Conservation (phyloP, 2,797 vertebrate genomes). For the Leptodactylus fallax region DNA sequence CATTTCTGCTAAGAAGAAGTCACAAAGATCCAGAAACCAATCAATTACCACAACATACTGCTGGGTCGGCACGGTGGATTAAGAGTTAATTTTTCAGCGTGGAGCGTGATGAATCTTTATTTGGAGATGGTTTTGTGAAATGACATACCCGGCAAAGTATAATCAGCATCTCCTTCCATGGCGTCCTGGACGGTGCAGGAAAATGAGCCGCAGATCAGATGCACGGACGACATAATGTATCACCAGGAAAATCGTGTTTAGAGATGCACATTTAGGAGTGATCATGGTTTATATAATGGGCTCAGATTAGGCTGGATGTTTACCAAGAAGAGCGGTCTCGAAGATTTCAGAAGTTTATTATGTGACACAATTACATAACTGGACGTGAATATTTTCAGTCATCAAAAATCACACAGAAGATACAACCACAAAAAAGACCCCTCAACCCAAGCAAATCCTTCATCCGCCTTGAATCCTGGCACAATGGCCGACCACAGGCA, state of each 20-base stretch:
- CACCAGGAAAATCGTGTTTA: background rate
- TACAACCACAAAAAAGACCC: no score
- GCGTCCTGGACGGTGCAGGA: background rate
- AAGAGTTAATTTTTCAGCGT: conserved; percentile 34
- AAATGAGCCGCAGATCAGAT: background rate
- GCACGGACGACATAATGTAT: background rate
- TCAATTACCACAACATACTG: conserved; percentile 14
- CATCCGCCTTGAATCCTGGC: no score
- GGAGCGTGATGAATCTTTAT: conserved; percentile 1
- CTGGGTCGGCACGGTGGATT: conserved; percentile 3
- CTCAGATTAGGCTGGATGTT: background rate
- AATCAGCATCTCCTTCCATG: background rate
- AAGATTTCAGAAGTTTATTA: background rate
- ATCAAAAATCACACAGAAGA: no score
- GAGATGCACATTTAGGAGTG: background rate
- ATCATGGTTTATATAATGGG: background rate
- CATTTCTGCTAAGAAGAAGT: conserved; percentile 28
- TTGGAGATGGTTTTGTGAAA: background rate
- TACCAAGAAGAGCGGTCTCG: background rate
- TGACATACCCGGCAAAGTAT: background rate
- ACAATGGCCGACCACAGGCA: no score
- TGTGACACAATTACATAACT: background rate
- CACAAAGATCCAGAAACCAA: conserved; percentile 21
- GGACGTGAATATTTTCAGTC: background rate
- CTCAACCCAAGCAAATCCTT: no score